Evolutionary conservation across 2,797 vertebrate species (phyloP), one percentile per base, ranked within the genome.

Genomic region (Gephyroberyx darwinii): DNA sequence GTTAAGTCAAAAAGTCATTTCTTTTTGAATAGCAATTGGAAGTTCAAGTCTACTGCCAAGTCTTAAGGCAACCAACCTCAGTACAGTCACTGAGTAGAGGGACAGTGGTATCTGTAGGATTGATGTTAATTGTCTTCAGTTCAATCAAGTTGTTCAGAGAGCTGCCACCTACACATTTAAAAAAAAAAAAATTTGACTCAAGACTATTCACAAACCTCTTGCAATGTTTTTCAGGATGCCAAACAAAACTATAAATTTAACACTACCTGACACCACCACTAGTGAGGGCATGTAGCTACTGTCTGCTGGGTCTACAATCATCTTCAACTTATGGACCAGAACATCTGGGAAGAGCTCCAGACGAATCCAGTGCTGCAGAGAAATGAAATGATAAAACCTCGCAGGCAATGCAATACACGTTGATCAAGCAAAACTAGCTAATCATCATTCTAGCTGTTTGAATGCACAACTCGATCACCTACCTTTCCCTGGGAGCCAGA

Each of bases 281-380:
- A 99, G 90, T 1, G 98, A 99, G 1, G 98, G 98, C 98, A 99
- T 99, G 89, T 99, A 99, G 91, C 98, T 99, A 90, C 98, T 99
- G 91, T 99, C 98, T 1, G 97, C 97, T 13, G 98, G 98, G 80
- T 99, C 97, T 1, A 99, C 98, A 2, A 92, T 92, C 96, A 99
- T 98, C 90, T 98, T 98, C 56, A 99, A 90, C 69, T 95, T 94
- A 86, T 99, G 96, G 59, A 99, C 95, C 16, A 99, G 94, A 73
- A 99, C 96, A 57, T 99, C 98, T 45, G 96, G 96, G 74, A 98
- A 99, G 77, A 99, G 94, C 91, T 99, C 98, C 55, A 99, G 92
- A 35, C 98, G 95, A 85, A 99, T 98, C 98, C 98, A 99, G 81
- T 99, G 98, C 98, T 99, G 83, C 35, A 63, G 61, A 71, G 45